Evolutionary conservation across 2,888 invertebrate genomes (phyloP).

Genomic region (Diachrysia chrysitis): DNA sequence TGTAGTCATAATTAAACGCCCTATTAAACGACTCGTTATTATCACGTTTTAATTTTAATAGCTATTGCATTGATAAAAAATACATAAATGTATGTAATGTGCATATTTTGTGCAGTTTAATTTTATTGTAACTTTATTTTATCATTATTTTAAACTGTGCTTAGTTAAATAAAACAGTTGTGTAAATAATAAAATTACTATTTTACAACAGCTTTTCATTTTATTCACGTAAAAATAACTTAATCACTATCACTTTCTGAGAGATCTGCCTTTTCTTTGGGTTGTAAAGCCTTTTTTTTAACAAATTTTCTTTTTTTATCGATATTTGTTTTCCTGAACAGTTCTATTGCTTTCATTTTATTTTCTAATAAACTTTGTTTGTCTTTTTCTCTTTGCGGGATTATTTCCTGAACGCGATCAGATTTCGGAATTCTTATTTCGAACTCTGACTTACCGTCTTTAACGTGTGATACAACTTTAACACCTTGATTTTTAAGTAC

Average conservation of each 20-base stretch:
- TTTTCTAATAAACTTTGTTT: constrained; percentile 90
- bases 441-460: constrained; percentile 66
- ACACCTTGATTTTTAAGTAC: constrained; percentile 69
- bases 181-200: constrained; percentile 85
- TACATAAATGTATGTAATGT: constrained; percentile 52
- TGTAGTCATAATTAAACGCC: constrained; percentile 15
- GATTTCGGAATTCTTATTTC: constrained; percentile 79
- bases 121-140: constrained; percentile 64
- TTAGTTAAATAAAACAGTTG: constrained; percentile 72
- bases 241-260: constrained; percentile 91
- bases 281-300: constrained; percentile 79
- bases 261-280: constrained; percentile 90
- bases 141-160: constrained; percentile 68
- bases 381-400: constrained; percentile 93
- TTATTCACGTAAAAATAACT: constrained; percentile 51
- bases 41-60: constrained; percentile 30
- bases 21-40: constrained; percentile 31
- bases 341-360: constrained; percentile 93
- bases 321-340: constrained; percentile 91
- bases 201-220: constrained; percentile 77
- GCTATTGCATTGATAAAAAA: constrained; percentile 48
- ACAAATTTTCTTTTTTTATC: constrained; percentile 88
- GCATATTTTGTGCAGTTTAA: constrained; percentile 62
- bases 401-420: constrained; percentile 87
- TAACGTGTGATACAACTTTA: constrained; percentile 70